phyloP scores from a whole-genome alignment of 1,140 invertebrate species.

The Steinernema feltiae region DNA sequence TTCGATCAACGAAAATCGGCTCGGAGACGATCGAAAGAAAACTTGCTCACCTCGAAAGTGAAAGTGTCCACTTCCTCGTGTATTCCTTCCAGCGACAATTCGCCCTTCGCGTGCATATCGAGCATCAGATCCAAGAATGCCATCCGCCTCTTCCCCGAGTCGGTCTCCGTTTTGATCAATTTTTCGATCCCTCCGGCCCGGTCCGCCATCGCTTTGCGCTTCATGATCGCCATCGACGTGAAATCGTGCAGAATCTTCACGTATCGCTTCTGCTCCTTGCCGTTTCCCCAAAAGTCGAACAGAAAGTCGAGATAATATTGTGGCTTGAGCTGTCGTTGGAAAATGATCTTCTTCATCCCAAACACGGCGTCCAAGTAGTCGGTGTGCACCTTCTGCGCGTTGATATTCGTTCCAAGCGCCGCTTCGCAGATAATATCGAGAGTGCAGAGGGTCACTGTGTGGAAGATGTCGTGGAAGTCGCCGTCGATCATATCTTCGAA shows the following conservation, averaged over 20 bases:
- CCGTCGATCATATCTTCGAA: constrained; percentile 64
- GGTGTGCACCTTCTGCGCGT: constrained; percentile 48
- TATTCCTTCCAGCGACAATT: constrained; percentile 64
- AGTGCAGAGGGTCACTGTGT: constrained; percentile 73
- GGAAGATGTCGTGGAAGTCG: constrained; percentile 70
- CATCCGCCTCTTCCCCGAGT: constrained; percentile 66
- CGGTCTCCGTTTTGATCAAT: constrained; percentile 42
- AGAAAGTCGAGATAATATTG: constrained; percentile 76
- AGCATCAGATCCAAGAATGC: constrained; percentile 88
- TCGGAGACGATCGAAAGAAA: not conserved
- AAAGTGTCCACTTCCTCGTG: constrained; percentile 73
- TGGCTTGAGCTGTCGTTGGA: constrained; percentile 70
- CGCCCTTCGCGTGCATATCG: constrained; percentile 70
- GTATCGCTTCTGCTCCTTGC: constrained; percentile 70
- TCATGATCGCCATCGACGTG: constrained; percentile 72
- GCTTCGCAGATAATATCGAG: constrained; percentile 76
- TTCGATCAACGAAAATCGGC: not conserved
- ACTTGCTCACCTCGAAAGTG: constrained; percentile 69
- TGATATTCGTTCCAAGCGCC: constrained; percentile 46
- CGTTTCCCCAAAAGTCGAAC: constrained; percentile 72
- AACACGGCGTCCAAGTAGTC: constrained; percentile 55
- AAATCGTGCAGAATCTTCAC: constrained; percentile 77
- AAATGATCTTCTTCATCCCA: constrained; percentile 59
- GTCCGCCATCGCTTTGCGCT: constrained; percentile 70
- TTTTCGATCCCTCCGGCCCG: constrained; percentile 50